Percentiles rank a stretch among this genome's conserved stretches.
Conservation (phyloP, 2,113 vertebrate genomes). For the Mormoops blainvillei region DNA sequence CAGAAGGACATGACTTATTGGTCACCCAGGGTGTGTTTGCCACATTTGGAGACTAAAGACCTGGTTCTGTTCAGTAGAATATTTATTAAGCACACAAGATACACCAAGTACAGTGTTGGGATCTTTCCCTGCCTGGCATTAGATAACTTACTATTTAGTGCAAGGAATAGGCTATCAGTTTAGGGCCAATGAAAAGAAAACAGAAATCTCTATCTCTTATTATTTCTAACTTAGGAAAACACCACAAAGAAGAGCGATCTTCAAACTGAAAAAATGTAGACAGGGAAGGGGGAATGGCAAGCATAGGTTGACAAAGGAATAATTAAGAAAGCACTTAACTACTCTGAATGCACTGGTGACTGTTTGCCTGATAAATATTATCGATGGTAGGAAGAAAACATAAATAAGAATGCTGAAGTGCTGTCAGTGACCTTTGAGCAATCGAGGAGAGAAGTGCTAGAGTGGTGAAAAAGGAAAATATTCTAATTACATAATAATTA, state of each 20-base stretch:
- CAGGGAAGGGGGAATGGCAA: neutral
- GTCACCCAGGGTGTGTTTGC: neutral
- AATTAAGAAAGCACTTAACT: neutral
- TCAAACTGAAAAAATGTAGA: neutral
- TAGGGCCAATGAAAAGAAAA: neutral
- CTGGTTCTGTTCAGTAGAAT: neutral
- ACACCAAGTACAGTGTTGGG: neutral
- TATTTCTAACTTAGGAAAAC: neutral
- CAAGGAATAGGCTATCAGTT: neutral
- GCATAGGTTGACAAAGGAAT: neutral
- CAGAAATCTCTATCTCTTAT: neutral
- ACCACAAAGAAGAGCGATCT: neutral
- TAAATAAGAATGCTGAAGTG: neutral
- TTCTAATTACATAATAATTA: neutral
- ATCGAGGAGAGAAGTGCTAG: neutral
- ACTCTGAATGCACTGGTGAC: neutral
- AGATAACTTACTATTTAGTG: neutral
- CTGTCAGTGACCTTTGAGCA: neutral
- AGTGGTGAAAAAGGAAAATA: neutral
- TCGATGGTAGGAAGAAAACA: neutral
- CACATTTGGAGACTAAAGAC: neutral
- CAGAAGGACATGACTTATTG: neutral
- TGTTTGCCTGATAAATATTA: neutral
- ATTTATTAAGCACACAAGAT: neutral
- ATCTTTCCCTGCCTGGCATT: neutral